Base-by-base conservation (phyloP, 2,888 invertebrate species). In the Sarcophaga variegata region DNA sequence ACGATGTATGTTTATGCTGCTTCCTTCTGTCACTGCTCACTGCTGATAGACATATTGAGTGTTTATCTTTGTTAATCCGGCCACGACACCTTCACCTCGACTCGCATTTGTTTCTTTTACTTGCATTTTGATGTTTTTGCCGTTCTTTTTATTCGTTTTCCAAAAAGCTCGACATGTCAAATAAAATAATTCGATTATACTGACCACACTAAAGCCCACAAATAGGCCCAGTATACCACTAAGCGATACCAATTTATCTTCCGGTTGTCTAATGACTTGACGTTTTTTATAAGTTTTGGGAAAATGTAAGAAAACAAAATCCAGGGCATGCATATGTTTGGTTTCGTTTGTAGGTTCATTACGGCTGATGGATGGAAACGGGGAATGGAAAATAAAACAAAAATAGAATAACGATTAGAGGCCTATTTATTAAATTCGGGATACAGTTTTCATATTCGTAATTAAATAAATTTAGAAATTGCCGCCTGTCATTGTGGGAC, bases 171-270 rank as follows among this genome's bases (percentile, higher is more conserved):
- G 27, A 22, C 37, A 59, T 20, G 20, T 67, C 47, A 75, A 71
- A 66, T 77, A 82, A 49, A 82, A 14, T 25, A 79, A 62, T 79
- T 82, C 67, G n/a, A 79, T 69, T 20, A 60, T 62, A 72, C 27
- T 72, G 72, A 82, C 70, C 69, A 71, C 69, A 79, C 63, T 76
- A 45, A 64, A 20, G 6, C 74, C 75, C 45, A 79, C 20, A 59
- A 69, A 79, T 8, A 82, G 76, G 12, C 75, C 80, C 22, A 88
- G 17, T 66, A 83, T 72, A 66, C 78, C 81, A 75, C 87, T 84
- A 37, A 88, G 81, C 11, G 86, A 86, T 49, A 59, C 47, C 49
- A 82, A 25, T 82, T 70, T 79, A 71, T 85, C 70, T 75, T 79
- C 79, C 8, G 49, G 3, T 20, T 75, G 79, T 20, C 86, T 25